A percentile compares a stretch with the other conserved stretches of the same genome.
phyloP scores from a whole-genome alignment of 2,797 vertebrate species.

The Channallabes apus region DNA sequence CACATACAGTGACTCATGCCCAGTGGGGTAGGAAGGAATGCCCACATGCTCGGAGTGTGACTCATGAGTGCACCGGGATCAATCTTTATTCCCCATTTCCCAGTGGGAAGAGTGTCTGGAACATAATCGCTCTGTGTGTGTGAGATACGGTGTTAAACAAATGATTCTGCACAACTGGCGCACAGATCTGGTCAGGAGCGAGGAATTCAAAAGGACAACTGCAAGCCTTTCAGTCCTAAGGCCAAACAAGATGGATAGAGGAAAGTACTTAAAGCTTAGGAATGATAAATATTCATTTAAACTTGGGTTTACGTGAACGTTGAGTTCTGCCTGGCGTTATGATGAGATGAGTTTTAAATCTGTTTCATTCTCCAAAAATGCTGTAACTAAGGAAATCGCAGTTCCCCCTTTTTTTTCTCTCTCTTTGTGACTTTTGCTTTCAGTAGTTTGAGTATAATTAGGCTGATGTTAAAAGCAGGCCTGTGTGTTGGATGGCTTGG shows the following conservation, averaged over 20 bases:
- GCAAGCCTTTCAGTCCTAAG: background rate
- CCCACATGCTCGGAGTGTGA: slow-evolving; percentile 46
- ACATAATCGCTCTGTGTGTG: slow-evolving; percentile 9
- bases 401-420: background rate
- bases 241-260: no score
- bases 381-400: background rate
- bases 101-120: slow-evolving; percentile 32
- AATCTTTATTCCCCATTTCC: slow-evolving; percentile 40
- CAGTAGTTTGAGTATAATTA: background rate
- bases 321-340: background rate
- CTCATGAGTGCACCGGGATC: slow-evolving; percentile 45
- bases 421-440: background rate
- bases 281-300: background rate
- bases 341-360: background rate
- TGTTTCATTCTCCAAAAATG: background rate
- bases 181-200: background rate
- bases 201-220: background rate
- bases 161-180: slow-evolving; percentile 6
- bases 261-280: background rate
- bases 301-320: background rate
- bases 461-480: background rate
- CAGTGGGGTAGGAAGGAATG: slow-evolving; percentile 46
- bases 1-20: slow-evolving; percentile 31
- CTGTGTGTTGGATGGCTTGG: background rate
- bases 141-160: background rate